phyloP scores from a whole-genome alignment of 2,797 vertebrate species.

The Acanthornis magna region DNA sequence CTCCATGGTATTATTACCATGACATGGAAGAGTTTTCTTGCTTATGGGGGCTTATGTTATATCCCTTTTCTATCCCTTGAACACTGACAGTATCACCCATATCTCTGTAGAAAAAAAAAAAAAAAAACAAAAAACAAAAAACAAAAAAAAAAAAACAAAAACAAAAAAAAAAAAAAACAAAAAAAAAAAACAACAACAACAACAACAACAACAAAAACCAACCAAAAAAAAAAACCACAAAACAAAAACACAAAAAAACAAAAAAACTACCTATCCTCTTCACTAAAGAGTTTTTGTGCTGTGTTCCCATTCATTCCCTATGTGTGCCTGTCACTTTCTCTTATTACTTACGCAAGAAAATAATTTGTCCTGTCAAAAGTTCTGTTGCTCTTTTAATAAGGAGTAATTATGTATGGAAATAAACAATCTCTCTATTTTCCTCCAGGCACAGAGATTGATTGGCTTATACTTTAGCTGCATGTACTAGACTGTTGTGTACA shows the following conservation, averaged over 20 bases:
- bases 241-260: no score
- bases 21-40: not conserved
- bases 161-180: no score
- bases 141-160: not conserved
- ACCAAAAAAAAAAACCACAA: not conserved
- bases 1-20: not conserved
- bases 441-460: not conserved
- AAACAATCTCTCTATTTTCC: slow-evolving; percentile 16
- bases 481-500: not conserved
- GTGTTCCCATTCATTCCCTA: not conserved
- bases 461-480: not conserved
- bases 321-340: not conserved
- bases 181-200: not conserved
- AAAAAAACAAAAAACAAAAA: no score
- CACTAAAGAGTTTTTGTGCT: not conserved
- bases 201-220: no score
- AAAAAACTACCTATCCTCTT: not conserved
- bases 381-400: slow-evolving; percentile 37
- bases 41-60: not conserved
- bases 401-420: slow-evolving; percentile 38
- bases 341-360: not conserved
- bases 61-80: not conserved
- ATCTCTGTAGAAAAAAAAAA: not conserved
- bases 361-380: slow-evolving; percentile 24
- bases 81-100: not conserved